These are phyloP conservation scores for Andrena chrysosceles DNA, from an alignment of 2,888 invertebrate genomes.

Conservation along the genomic window DNA sequence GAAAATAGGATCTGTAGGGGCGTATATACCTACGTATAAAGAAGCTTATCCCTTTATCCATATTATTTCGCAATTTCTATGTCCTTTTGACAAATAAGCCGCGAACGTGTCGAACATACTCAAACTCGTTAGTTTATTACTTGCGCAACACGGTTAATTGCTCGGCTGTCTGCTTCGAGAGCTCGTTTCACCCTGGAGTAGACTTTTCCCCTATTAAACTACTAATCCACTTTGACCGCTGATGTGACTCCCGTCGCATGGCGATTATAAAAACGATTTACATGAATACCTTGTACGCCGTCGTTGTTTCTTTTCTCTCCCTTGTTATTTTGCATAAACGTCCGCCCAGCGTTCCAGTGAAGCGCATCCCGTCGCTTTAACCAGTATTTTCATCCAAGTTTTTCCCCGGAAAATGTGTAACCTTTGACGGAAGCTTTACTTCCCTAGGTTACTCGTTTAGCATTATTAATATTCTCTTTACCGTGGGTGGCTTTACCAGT, in stretches of 20 bases:
- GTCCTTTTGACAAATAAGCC: background rate
- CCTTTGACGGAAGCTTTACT: conserved; percentile 5
- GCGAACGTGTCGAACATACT: background rate
- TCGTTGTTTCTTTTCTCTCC: background rate
- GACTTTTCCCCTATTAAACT: background rate
- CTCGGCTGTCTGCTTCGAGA: background rate
- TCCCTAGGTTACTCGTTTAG: background rate
- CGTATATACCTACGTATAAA: no score
- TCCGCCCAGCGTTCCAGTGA: background rate
- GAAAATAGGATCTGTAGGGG: background rate
- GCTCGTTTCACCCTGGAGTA: background rate
- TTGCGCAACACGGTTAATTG: background rate
- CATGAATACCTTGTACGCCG: background rate
- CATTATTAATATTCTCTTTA: conserved; percentile 13
- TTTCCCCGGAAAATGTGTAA: background rate
- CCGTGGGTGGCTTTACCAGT: background rate
- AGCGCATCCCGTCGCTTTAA: background rate
- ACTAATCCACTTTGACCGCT: background rate
- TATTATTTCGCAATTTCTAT: no score
- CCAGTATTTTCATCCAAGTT: background rate
- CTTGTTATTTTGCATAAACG: background rate
- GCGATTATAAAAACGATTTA: background rate
- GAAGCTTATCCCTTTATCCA: no score
- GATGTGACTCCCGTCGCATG: background rate
- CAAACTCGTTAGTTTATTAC: background rate